A percentile compares a stretch with the other conserved stretches of the same genome.
These are phyloP conservation scores for Aelia acuminata DNA, from an alignment of 2,888 invertebrate genomes.

Conservation along the genomic window DNA sequence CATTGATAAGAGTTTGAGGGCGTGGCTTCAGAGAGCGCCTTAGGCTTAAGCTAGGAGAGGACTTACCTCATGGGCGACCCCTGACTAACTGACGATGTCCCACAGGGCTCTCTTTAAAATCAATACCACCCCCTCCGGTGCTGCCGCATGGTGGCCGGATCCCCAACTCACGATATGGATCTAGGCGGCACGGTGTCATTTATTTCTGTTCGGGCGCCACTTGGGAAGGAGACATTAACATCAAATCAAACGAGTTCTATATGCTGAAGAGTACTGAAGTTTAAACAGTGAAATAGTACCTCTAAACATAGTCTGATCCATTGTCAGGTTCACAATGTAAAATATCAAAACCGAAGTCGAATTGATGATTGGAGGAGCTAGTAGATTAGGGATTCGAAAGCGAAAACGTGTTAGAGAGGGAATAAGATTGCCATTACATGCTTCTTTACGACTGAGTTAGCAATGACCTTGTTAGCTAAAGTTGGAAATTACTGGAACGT, in stretches of 20 bases:
- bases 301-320: no score
- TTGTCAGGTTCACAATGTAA: no score
- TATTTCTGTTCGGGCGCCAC: not conserved
- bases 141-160: not conserved
- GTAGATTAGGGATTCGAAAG: no score
- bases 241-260: not conserved
- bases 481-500: no score
- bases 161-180: not conserved
- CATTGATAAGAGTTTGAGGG: conserved; percentile 30
- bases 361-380: no score
- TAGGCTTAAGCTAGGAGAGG: conserved; percentile 34
- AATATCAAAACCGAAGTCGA: no score
- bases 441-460: no score
- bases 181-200: conserved; percentile 27
- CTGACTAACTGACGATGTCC: conserved; percentile 28
- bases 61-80: conserved; percentile 38
- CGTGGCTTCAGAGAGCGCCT: conserved; percentile 26
- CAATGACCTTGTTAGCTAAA: no score
- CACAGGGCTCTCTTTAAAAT: conserved; percentile 15
- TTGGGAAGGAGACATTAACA: not conserved
- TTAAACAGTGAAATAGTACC: no score
- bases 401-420: no score
- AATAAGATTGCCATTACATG: no score
- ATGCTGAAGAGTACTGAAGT: no score
- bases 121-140: not conserved